Percentiles rank a stretch among this genome's conserved stretches.
Conservation (phyloP, 2,797 vertebrate species). For the Pogonophryne albipinna region DNA sequence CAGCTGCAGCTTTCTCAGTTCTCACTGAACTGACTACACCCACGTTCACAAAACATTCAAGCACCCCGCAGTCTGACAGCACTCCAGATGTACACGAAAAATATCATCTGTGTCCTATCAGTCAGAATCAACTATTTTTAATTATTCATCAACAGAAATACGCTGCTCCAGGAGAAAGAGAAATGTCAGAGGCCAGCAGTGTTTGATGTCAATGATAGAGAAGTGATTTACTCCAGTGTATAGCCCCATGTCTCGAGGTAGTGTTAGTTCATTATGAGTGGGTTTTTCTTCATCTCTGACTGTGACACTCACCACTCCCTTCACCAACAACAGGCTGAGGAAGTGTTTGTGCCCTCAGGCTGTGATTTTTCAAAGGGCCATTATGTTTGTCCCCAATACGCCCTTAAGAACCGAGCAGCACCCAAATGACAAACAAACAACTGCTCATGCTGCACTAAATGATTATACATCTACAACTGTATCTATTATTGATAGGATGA, state of each 20-base stretch:
- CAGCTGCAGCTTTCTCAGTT: conserved; percentile 21
- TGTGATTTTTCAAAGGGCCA: conserved; percentile 21
- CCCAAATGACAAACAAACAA: not conserved
- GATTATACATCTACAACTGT: not conserved
- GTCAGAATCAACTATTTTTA: conserved; percentile 56
- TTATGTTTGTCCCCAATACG: conserved; percentile 15
- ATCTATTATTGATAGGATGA: conserved; percentile 2
- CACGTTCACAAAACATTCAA: conserved; percentile 80
- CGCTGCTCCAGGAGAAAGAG: conserved; percentile 9
- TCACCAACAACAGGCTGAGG: not conserved
- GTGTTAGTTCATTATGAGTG: not conserved
- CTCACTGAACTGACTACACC: conserved; percentile 72
- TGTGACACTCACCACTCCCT: not conserved
- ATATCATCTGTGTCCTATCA: conserved; percentile 62
- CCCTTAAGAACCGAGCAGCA: not conserved
- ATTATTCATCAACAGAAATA: conserved; percentile 60
- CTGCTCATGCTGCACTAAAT: not conserved
- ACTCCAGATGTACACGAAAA: conserved; percentile 41
- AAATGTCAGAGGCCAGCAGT: conserved; percentile 32
- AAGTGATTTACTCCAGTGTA: conserved; percentile 4
- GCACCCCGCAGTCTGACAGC: conserved; percentile 55
- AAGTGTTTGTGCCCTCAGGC: conserved; percentile 18
- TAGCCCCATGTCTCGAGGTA: not conserved
- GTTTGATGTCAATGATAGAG: conserved; percentile 47
- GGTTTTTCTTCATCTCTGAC: not conserved